These are phyloP conservation scores for Poeciliopsis paucimaculata DNA, from an alignment of 2,797 vertebrate species.

Conservation along the genomic window DNA sequence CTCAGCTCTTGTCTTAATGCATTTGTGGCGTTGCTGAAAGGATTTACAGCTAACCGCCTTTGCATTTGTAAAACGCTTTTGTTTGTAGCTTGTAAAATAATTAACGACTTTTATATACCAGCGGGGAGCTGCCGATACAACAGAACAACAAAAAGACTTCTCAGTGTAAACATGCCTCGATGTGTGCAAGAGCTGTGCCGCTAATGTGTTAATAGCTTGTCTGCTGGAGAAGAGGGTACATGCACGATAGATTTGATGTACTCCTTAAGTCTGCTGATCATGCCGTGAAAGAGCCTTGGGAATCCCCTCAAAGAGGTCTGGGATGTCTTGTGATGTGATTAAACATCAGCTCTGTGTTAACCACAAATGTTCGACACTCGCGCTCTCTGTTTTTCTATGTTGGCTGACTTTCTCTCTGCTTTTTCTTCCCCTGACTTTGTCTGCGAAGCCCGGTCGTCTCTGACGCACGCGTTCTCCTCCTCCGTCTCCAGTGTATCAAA, in stretches of 20 bases:
- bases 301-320: constrained; percentile 70
- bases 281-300: constrained; percentile 67
- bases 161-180: constrained; percentile 34
- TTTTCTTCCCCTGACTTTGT: constrained; percentile 25
- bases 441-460: constrained; percentile 18
- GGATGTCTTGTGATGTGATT: constrained; percentile 72
- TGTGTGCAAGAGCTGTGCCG: constrained; percentile 27
- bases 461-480: constrained; percentile 38
- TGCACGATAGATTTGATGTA: constrained; percentile 50
- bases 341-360: constrained; percentile 67
- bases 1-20: background rate
- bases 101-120: constrained; percentile 28
- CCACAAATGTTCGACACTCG: constrained; percentile 55
- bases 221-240: constrained; percentile 27
- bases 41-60: constrained; percentile 11
- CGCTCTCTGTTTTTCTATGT: constrained; percentile 16
- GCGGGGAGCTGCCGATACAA: constrained; percentile 4
- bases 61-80: constrained; percentile 13
- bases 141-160: constrained; percentile 23
- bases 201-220: constrained; percentile 52
- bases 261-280: constrained; percentile 66
- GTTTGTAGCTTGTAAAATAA: constrained; percentile 31
- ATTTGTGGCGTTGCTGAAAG: background rate
- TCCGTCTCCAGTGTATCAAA: constrained; percentile 32
- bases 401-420: constrained; percentile 14